Base-by-base conservation (phyloP, 2,888 invertebrate genomes). In the Plemyria rubiginata region DNA sequence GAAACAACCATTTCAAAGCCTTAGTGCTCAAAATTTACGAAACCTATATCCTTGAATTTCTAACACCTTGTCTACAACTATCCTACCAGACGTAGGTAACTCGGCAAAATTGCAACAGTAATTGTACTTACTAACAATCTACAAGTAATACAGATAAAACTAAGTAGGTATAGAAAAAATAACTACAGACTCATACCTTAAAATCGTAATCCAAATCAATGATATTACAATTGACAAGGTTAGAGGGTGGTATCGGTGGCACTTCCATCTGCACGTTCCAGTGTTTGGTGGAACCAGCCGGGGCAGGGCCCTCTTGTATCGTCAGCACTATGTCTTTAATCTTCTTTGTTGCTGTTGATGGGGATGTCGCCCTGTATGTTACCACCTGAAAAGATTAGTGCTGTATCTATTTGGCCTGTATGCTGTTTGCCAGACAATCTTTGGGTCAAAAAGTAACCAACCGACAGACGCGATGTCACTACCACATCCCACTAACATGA, bases 161-260 rank as follows among this genome's bases (percentile, higher is more conserved):
- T 32, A 6, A 32, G 6, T 32, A 32, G 7, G 32, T 3, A 32
- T 32, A 32, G 32, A 3, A 32, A 8, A 32, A 32, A 7, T 32
- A 32, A 3, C 22, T 22, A 22, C 22, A 3, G 8, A 32, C 32
- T 32, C 22, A 2, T 80, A 96, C 95, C 90, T 95, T 94, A 41
- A 97, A 81, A 74, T 95, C 94, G 84, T 97, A 97, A 78, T 96
- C 95, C 73, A 96, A 86, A 81, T 96, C 95, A 71, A 97, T 96
- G 49, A 97, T 94, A 55, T 94, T 94, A 78, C 97, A 97, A 79
- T 96, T 95, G 15, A 94, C 93, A 15, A 97, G 92, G 87, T 96
- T 96, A 0, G 96, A 96, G 0, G 96, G 96, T 8, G 97, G 96
- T 74, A 96, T 84, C 4, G 96, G 94, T 2, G 97, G 97, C 62